A percentile compares a stretch with the other conserved stretches of the same genome.
These are phyloP conservation scores for Pseudococcus longispinus DNA, from an alignment of 2,888 invertebrate species.

Conservation along the genomic window DNA sequence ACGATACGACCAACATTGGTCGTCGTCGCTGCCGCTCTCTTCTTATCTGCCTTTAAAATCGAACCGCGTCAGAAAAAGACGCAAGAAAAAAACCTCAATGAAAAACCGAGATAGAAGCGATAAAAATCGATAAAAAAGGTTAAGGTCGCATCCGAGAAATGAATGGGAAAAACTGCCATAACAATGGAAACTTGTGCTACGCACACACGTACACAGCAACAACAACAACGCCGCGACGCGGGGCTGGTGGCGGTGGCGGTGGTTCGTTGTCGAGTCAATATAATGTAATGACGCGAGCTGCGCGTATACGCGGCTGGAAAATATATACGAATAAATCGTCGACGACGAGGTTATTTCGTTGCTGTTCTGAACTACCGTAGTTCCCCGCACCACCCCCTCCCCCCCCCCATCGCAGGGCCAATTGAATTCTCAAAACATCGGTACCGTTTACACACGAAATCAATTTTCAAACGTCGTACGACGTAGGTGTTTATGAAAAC, in stretches of 20 bases:
- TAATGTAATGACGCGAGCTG: neutral
- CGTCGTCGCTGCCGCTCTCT: neutral
- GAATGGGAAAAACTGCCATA: constrained; percentile 49
- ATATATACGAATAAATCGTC: neutral
- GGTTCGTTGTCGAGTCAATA: neutral
- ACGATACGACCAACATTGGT: neutral
- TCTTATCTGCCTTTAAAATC: neutral
- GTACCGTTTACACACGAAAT: neutral
- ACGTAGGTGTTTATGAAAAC: neutral
- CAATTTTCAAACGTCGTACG: neutral
- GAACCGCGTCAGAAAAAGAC: neutral
- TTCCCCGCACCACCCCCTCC: neutral
- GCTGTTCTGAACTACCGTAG: no score
- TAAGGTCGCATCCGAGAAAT: constrained; percentile 55
- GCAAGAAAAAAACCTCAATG: constrained; percentile 48
- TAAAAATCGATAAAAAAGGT: constrained; percentile 56
- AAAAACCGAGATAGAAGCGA: constrained; percentile 44
- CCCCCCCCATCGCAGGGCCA: neutral
- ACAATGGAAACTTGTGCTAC: constrained; percentile 44
- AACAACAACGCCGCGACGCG: neutral
- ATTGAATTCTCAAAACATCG: neutral
- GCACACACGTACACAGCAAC: constrained; percentile 2
- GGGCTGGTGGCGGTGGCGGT: neutral
- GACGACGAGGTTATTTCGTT: neutral
- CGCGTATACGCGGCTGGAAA: neutral